Evolutionary conservation across 1,140 invertebrate species (phyloP).

Genomic region (Acromyrmex charruanus): DNA sequence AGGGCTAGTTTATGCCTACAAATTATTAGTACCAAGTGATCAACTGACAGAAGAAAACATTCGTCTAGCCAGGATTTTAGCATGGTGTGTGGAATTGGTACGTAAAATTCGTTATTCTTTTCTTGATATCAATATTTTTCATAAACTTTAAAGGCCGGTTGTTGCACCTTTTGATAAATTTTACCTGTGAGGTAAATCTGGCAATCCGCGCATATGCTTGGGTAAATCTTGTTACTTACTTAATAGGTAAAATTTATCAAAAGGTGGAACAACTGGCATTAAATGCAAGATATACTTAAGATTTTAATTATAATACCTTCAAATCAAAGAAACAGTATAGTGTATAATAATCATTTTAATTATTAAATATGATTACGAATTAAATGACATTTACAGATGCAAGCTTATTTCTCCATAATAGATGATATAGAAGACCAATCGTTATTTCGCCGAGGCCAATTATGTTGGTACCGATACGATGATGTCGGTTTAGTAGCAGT

Average conservation of each 20-base stretch:
- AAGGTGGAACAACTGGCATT: too few species aligned
- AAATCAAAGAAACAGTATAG: neutral
- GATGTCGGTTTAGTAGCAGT: conserved; percentile 92
- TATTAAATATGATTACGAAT: neutral
- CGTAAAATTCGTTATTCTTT: conserved; percentile 77
- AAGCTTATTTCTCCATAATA: conserved; percentile 93
- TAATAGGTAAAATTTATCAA: too few species aligned
- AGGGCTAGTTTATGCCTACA: conserved; percentile 93
- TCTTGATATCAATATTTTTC: neutral
- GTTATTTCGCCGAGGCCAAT: conserved; percentile 92
- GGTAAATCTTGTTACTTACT: too few species aligned
- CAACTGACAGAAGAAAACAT: conserved; percentile 92
- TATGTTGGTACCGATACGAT: conserved; percentile 95
- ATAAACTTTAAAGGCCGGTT: neutral
- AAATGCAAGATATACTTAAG: neutral
- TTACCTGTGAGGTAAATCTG: too few species aligned
- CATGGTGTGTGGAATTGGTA: conserved; percentile 98
- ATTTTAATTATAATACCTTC: neutral
- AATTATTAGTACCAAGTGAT: conserved; percentile 89
- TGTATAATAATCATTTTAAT: neutral
- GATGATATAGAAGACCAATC: conserved; percentile 98
- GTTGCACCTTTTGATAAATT: too few species aligned
- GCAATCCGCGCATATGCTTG: too few species aligned
- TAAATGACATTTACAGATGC: conserved; percentile 87
- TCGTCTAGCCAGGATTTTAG: conserved; percentile 93